Conservation (phyloP, 2,113 vertebrate genomes). For the Bungarus multicinctus region DNA sequence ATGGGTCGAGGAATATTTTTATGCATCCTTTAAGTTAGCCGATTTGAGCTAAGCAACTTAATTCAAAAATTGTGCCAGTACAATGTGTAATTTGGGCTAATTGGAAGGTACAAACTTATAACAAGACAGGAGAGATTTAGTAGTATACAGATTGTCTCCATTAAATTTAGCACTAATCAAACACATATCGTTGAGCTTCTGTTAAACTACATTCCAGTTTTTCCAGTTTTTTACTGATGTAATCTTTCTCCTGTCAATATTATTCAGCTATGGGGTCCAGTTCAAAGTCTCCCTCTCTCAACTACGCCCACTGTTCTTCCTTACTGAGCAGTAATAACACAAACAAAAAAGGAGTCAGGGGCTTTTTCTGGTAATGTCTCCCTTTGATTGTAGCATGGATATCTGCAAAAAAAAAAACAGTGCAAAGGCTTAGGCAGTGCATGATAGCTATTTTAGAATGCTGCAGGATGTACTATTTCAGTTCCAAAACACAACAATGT, state of each 20-base stretch:
- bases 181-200: not conserved
- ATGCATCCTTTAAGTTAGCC: not conserved
- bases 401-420: not conserved
- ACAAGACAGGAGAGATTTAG: not conserved
- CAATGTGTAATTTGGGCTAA: not conserved
- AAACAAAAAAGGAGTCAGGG: not conserved
- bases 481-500: not conserved
- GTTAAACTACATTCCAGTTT: not conserved
- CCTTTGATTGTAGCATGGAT: not conserved
- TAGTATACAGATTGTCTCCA: not conserved
- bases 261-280: not conserved
- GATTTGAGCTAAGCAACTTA: not conserved
- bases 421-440: not conserved
- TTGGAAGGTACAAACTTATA: not conserved
- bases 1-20: not conserved
- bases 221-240: not conserved
- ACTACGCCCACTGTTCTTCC: not conserved
- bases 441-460: not conserved
- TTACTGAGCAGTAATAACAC: too few relatives aligned
- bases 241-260: not conserved
- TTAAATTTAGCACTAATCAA: not conserved
- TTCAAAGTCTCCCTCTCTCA: not conserved
- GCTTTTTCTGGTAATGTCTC: not conserved
- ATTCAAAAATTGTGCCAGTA: not conserved
- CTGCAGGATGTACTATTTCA: slow-evolving; percentile 1